Conservation (phyloP, 2,888 invertebrate genomes). For the Cosmorhoe ocellata region DNA sequence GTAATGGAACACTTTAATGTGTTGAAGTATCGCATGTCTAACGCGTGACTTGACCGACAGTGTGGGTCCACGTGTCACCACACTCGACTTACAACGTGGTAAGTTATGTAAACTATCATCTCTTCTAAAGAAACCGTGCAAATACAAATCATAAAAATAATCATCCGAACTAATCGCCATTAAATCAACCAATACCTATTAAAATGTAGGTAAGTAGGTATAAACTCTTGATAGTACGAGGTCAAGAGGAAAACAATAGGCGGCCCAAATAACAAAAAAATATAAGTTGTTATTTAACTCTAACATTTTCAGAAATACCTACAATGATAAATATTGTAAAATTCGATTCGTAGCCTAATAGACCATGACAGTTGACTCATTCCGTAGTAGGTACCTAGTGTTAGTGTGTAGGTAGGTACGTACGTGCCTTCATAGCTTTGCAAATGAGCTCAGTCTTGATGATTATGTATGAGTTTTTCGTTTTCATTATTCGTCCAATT, state of each 20-base stretch:
- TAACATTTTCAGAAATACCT: neutral
- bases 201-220: neutral
- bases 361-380: slow-evolving; percentile 36
- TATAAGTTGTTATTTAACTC: neutral
- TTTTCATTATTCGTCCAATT: slow-evolving; percentile 16
- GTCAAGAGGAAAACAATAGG: slow-evolving; percentile 46
- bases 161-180: neutral
- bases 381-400: neutral
- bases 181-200: neutral
- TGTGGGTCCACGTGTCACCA: slow-evolving; percentile 54
- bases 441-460: slow-evolving; percentile 41
- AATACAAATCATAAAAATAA: slow-evolving; percentile 20
- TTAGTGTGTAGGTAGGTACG: too few species aligned
- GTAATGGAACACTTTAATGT: slow-evolving; percentile 40
- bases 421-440: slow-evolving; percentile 22
- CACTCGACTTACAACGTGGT: slow-evolving; percentile 52
- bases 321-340: slow-evolving; percentile 20
- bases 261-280: slow-evolving; percentile 43
- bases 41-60: slow-evolving; percentile 39
- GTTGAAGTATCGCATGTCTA: slow-evolving; percentile 35
- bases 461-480: slow-evolving; percentile 30
- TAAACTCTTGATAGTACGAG: slow-evolving; percentile 25
- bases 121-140: slow-evolving; percentile 34
- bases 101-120: slow-evolving; percentile 52
- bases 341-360: slow-evolving; percentile 37